Conservation (phyloP, 2,113 vertebrate genomes). For the Platycercus adscitus region DNA sequence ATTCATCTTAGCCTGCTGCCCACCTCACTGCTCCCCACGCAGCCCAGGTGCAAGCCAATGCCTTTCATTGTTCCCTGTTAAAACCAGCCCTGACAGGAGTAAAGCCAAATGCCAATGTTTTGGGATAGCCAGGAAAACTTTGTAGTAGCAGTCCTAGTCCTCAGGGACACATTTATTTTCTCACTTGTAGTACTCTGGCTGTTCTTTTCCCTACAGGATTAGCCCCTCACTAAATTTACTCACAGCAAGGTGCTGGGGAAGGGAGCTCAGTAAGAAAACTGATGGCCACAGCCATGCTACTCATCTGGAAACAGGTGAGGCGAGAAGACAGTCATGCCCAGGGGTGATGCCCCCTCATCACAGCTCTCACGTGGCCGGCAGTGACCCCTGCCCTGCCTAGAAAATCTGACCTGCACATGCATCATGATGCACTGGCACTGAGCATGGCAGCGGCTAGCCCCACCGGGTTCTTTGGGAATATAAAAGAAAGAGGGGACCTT, state of each 20-base stretch:
- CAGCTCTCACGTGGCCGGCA: neutral
- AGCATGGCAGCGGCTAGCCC: neutral
- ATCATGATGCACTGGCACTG: accelerated
- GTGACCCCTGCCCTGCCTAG: neutral
- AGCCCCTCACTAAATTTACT: neutral
- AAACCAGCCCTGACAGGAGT: neutral
- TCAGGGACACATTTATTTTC: neutral
- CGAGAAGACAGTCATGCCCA: accelerated
- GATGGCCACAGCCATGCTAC: neutral
- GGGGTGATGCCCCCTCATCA: neutral
- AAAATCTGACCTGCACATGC: accelerated
- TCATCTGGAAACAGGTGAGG: neutral
- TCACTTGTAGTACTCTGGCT: neutral
- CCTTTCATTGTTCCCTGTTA: neutral
- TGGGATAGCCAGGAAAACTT: neutral
- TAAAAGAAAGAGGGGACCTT: neutral
- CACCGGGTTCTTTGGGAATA: neutral
- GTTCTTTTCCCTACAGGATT: neutral
- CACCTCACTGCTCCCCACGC: accelerated
- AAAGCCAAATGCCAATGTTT: neutral
- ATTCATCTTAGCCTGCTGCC: neutral
- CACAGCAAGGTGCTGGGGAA: neutral
- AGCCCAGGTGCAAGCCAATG: neutral
- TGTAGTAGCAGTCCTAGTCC: neutral
- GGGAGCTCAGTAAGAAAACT: neutral